These are phyloP conservation scores for Drosophila histrio DNA, from an alignment of 2,888 invertebrate genomes.

Conservation along the genomic window DNA sequence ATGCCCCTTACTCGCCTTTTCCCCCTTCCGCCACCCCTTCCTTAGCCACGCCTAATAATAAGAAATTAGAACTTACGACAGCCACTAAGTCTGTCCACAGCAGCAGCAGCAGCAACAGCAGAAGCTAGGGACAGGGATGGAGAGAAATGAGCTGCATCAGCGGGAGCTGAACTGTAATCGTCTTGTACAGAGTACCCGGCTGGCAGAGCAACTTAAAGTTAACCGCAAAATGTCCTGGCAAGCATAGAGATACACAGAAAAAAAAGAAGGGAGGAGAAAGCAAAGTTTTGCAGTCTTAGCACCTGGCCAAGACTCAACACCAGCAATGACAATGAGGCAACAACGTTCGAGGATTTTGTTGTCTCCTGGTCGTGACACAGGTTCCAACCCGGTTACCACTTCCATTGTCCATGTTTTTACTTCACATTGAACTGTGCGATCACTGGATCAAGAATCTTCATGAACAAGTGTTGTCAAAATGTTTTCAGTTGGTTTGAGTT, in stretches of 20 bases:
- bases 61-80: conserved; percentile 80
- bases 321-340: conserved; percentile 37
- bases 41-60: conserved; percentile 73
- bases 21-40: not conserved
- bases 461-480: no score
- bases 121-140: not conserved
- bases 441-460: not conserved
- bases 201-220: conserved; percentile 57
- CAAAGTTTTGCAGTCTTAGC: conserved; percentile 42
- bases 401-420: not conserved
- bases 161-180: conserved; percentile 60
- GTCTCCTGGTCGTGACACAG: conserved; percentile 27
- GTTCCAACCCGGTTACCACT: not conserved
- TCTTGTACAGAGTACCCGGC: conserved; percentile 53
- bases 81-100: conserved; percentile 74
- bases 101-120: conserved; percentile 38
- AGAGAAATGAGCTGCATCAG: conserved; percentile 51
- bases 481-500: no score
- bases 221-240: conserved; percentile 60
- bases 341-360: conserved; percentile 27
- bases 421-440: not conserved
- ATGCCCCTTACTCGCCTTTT: not conserved
- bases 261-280: not conserved
- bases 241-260: not conserved
- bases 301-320: conserved; percentile 36